phyloP scores from a whole-genome alignment of 2,113 vertebrate species.

The Melierax canorus region DNA sequence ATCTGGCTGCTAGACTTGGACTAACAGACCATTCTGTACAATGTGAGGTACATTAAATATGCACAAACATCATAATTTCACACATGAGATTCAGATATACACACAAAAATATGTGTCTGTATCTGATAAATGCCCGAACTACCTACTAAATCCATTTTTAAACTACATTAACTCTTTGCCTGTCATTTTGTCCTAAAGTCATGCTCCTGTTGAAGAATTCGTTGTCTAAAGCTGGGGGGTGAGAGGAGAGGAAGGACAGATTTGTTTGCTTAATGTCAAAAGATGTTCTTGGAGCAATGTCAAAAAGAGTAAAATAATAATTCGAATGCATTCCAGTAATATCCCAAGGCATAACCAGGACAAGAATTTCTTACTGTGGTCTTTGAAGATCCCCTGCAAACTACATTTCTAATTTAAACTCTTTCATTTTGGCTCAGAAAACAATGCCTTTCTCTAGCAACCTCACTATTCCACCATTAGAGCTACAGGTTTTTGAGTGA shows the following conservation, averaged over 20 bases:
- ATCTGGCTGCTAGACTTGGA: neutral
- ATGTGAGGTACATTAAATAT: neutral
- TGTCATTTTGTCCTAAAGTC: neutral
- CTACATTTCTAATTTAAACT: neutral
- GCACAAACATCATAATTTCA: neutral
- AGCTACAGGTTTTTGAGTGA: neutral
- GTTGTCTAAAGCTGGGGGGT: neutral
- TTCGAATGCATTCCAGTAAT: neutral
- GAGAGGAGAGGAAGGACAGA: neutral
- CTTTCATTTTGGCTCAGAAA: neutral
- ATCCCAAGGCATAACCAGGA: neutral
- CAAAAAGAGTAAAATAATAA: neutral
- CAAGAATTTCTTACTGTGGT: neutral
- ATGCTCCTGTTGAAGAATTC: neutral
- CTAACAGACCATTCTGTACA: neutral
- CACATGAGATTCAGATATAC: neutral
- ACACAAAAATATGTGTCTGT: neutral
- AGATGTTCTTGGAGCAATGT: neutral
- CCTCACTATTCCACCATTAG: neutral
- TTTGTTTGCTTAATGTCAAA: neutral
- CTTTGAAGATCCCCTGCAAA: neutral
- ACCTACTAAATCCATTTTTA: neutral
- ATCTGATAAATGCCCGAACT: neutral
- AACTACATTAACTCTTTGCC: neutral
- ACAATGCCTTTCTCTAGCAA: neutral